Conservation (phyloP, 2,113 vertebrate genomes). For the Eolophus roseicapilla region DNA sequence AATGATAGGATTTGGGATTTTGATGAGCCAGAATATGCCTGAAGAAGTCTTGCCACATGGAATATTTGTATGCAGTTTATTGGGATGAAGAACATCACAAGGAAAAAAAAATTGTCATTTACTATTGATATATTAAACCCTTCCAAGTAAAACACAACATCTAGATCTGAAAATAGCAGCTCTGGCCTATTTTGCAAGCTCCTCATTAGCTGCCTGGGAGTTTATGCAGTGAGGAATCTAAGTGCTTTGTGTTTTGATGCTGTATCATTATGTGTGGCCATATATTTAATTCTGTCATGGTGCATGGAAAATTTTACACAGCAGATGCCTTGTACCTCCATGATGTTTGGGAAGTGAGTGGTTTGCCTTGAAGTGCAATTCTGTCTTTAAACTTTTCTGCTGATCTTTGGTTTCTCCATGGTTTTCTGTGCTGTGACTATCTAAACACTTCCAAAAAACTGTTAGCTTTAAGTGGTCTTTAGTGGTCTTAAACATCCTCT, state of each 20-base stretch:
- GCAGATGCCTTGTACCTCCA: slow-evolving; percentile 37
- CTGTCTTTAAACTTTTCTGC: slow-evolving; percentile 31
- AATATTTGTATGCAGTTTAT: slow-evolving; percentile 15
- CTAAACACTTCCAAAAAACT: slow-evolving; percentile 2
- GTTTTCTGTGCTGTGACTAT: slow-evolving; percentile 15
- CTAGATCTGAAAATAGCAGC: slow-evolving; percentile 33
- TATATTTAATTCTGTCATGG: slow-evolving; percentile 41
- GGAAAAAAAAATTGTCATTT: slow-evolving; percentile 29
- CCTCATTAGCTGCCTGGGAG: slow-evolving; percentile 29
- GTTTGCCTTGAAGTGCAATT: slow-evolving; percentile 38
- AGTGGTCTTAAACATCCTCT: slow-evolving; percentile 1
- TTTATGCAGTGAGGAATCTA: neutral
- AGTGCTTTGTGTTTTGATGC: slow-evolving; percentile 16
- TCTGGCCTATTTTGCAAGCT: slow-evolving; percentile 13
- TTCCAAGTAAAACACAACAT: slow-evolving; percentile 43
- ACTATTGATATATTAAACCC: slow-evolving; percentile 29
- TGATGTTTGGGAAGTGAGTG: slow-evolving; percentile 40
- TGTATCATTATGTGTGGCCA: neutral
- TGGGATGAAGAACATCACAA: slow-evolving; percentile 6
- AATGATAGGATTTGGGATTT: slow-evolving; percentile 13
- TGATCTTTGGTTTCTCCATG: neutral
- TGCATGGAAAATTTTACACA: slow-evolving; percentile 41
- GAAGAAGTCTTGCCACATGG: neutral
- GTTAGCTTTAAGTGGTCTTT: neutral
- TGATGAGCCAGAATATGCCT: slow-evolving; percentile 27